phyloP scores from a whole-genome alignment of 2,888 invertebrate genomes.

The Flabesymbios commensalis region DNA sequence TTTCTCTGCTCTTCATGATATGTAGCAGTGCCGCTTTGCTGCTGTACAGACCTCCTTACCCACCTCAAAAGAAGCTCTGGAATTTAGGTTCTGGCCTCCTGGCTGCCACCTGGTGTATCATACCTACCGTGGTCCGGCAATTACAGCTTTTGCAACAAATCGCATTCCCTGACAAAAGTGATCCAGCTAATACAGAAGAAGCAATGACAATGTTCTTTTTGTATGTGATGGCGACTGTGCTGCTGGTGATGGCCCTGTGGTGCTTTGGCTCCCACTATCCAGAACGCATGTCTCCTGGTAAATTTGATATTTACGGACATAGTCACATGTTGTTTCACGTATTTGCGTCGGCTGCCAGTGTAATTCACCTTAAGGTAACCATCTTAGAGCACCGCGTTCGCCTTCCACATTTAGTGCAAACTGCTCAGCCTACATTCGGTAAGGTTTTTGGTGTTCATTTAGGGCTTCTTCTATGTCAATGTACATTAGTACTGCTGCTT shows the following conservation, averaged over 20 bases:
- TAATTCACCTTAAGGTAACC: too few species aligned
- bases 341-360: too few species aligned
- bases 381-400: too few species aligned
- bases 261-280: constrained; percentile 37
- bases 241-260: constrained; percentile 26
- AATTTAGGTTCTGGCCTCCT: constrained; percentile 34
- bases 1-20: constrained; percentile 36
- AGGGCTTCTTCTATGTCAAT: too few species aligned
- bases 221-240: too few species aligned
- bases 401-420: too few species aligned
- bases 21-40: constrained; percentile 37
- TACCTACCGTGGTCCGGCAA: too few species aligned
- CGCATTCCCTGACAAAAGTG: too few species aligned
- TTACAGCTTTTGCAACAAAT: constrained; percentile 34
- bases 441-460: too few species aligned
- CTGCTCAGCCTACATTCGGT: too few species aligned
- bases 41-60: constrained; percentile 36
- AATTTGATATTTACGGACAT: constrained; percentile 46
- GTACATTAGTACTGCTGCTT: too few species aligned
- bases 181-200: background rate
- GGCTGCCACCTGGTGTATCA: constrained; percentile 25
- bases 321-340: constrained; percentile 49
- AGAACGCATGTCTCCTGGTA: constrained; percentile 41
- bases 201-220: constrained; percentile 37
- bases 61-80: constrained; percentile 35